These are phyloP conservation scores for Tipula unca DNA, from an alignment of 2,888 invertebrate species.

Conservation along the genomic window DNA sequence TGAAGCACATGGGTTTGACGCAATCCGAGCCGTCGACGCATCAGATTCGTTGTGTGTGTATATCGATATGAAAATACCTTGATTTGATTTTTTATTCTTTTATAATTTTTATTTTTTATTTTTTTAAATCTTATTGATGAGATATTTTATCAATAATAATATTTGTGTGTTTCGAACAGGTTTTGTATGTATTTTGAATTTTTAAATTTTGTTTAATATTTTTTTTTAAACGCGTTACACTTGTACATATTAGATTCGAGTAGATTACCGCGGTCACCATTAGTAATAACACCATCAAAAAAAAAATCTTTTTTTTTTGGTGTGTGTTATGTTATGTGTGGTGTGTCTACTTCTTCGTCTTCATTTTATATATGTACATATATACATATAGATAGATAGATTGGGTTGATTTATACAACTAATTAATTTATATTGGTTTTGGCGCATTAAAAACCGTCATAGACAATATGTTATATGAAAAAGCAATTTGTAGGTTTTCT, in stretches of 20 bases:
- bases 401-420: neutral
- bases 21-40: neutral
- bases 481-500: neutral
- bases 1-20: neutral
- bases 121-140: neutral
- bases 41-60: neutral
- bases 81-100: neutral
- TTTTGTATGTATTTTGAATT: neutral
- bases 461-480: neutral
- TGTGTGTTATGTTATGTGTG: neutral
- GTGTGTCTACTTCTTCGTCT: neutral
- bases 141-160: slow-evolving; percentile 14
- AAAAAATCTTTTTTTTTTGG: neutral
- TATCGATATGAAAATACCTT: neutral
- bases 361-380: neutral
- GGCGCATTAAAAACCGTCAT: slow-evolving; percentile 14
- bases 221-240: neutral
- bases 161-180: neutral
- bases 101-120: neutral
- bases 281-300: neutral
- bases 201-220: neutral
- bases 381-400: neutral
- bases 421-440: slow-evolving; percentile 14
- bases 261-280: slow-evolving; percentile 14
- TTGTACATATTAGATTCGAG: slow-evolving; percentile 8